Evolutionary conservation across 2,113 vertebrate species (phyloP).

Genomic region (Sander vitreus): DNA sequence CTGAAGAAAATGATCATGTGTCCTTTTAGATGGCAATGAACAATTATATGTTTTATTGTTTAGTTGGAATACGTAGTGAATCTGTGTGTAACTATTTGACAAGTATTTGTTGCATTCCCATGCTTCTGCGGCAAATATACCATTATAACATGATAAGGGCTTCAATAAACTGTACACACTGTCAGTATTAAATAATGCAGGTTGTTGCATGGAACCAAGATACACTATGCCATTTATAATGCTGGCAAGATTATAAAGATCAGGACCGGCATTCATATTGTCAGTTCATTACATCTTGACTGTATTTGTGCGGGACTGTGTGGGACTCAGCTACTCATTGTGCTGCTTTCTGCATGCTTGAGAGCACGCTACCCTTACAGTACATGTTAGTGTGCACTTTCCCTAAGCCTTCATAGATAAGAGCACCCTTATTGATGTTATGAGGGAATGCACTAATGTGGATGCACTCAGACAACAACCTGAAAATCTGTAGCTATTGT

Average conservation of each 20-base stretch:
- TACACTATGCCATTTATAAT: background rate
- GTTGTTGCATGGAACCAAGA: background rate
- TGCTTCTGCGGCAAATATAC: background rate
- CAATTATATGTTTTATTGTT: background rate
- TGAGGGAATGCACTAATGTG: constrained; percentile 47
- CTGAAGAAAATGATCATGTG: background rate
- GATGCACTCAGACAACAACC: constrained; percentile 41
- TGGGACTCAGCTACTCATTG: background rate
- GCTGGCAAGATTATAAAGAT: background rate
- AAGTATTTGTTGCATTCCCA: background rate
- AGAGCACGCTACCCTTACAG: constrained; percentile 35
- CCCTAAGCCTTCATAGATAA: constrained; percentile 53
- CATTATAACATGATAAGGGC: background rate
- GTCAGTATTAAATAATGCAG: background rate
- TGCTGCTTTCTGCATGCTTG: constrained; percentile 27
- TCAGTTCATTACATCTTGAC: background rate
- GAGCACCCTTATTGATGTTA: constrained; percentile 67
- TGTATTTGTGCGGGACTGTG: background rate
- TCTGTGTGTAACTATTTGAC: background rate
- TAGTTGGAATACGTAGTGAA: background rate
- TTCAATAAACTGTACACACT: background rate
- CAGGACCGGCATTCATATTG: too few species aligned
- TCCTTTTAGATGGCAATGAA: background rate
- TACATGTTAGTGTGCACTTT: constrained; percentile 60
- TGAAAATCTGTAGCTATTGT: constrained; percentile 42